Base-by-base conservation (phyloP, 1,140 invertebrate species). In the Megalopta genalis region DNA sequence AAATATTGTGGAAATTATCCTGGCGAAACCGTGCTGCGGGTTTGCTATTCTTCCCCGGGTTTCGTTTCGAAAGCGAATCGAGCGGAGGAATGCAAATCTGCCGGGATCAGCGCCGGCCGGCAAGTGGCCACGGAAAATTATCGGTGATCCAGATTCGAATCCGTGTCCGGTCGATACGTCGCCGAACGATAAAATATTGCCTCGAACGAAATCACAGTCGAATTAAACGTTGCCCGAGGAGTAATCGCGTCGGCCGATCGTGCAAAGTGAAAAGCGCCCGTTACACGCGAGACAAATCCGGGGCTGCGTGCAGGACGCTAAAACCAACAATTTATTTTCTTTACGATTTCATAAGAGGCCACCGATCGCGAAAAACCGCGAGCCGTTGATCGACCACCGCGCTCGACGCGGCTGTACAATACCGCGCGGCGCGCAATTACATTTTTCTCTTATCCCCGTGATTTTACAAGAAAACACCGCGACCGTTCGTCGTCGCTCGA, bases 111-210 rank as follows among this genome's bases (percentile, higher is more conserved):
- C 42, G n/a, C 27, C 39, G 9, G 37, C 21, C 1, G 52, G 23
- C 32, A 62, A 54, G 4, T 73, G n/a, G n/a, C 32, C 23, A 54
- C 12, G n/a, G 46, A 63, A 73, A 69, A 73, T 18, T 12, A 74
- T 79, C 52, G 52, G 32, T 37, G 59, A 67, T 75, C 66, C 27
- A 83, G 65, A 83, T 83, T 79, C 46, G 42, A 79, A 27, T 63
- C 54, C 54, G n/a, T 27, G 12, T 14, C 18, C 23, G 25, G n/a
- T 27, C 46, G 54, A 67, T 80, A 59, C 42, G 68, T 72, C 27
- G 74, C n/a, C 21, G 46, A 67, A 84, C 27, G 76, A 75, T 83
- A 71, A 85, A 80, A 80, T 85, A 82, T 85, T 72, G 63, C 73
- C 27, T 27, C 21, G 32, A 68, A 69, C 57, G 59, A 83, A 85